A percentile compares a stretch with the other conserved stretches of the same genome.
phyloP scores from a whole-genome alignment of 1,140 invertebrate species.

The Druon quercuslanigerum region DNA sequence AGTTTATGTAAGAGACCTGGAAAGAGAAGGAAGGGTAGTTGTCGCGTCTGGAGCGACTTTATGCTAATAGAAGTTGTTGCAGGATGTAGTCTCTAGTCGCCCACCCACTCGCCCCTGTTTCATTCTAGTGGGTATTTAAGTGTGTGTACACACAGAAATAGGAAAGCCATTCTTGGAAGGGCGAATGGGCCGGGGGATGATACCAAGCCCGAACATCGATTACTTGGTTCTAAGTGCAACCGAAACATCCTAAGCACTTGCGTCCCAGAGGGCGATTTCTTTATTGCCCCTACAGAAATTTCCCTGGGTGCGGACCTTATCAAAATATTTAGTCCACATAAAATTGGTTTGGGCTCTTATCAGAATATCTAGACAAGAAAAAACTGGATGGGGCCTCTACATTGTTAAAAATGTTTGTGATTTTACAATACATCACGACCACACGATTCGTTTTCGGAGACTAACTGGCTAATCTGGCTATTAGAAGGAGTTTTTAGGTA shows the following conservation, averaged over 20 bases:
- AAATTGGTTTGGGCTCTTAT: too few species aligned
- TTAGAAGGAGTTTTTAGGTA: too few species aligned
- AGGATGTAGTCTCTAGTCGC: constrained; percentile 48
- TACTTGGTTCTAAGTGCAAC: constrained; percentile 59
- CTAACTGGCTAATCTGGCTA: too few species aligned
- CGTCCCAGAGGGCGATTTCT: not conserved
- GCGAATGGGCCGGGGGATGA: constrained; percentile 38
- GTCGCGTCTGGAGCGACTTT: constrained; percentile 66
- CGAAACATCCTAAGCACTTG: constrained; percentile 44
- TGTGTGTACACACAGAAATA: constrained; percentile 2
- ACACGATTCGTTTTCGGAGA: too few species aligned
- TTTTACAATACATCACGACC: too few species aligned
- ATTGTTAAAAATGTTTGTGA: too few species aligned
- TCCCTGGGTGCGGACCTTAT: too few species aligned
- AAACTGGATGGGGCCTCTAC: too few species aligned
- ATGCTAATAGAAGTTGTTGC: constrained; percentile 69
- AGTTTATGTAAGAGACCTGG: constrained; percentile 59
- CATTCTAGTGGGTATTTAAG: not conserved
- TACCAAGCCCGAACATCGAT: constrained; percentile 50
- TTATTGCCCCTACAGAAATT: too few species aligned
- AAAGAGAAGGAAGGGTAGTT: constrained; percentile 52
- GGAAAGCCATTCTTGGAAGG: constrained; percentile 21
- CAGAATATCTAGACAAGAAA: too few species aligned
- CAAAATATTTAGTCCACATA: too few species aligned
- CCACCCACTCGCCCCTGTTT: constrained; percentile 40